These are phyloP conservation scores for Heliconius hewitsoni DNA, from an alignment of 1,140 invertebrate genomes.

Conservation along the genomic window DNA sequence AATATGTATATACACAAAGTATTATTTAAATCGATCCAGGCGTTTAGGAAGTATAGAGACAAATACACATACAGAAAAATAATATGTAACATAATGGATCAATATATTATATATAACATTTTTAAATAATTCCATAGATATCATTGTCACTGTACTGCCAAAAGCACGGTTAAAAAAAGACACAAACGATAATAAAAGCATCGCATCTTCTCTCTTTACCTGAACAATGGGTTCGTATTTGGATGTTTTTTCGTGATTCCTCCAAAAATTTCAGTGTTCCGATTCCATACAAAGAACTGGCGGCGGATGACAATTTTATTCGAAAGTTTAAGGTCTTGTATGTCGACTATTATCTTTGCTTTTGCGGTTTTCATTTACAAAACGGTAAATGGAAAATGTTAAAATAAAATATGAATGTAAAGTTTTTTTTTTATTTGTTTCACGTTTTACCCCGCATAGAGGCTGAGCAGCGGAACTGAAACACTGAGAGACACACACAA, in stretches of 20 bases:
- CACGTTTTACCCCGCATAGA: no score
- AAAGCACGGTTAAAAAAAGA: conserved; percentile 5
- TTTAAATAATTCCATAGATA: not conserved
- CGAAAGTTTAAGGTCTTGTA: not conserved
- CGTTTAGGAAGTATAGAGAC: no score
- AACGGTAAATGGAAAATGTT: not conserved
- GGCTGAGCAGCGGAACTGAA: no score
- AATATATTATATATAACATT: not conserved
- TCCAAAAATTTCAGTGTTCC: not conserved
- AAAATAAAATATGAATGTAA: no score
- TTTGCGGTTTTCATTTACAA: not conserved
- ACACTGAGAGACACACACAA: no score
- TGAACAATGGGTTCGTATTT: not conserved
- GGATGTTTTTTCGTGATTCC: not conserved
- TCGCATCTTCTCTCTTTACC: conserved; percentile 11
- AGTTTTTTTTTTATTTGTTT: no score
- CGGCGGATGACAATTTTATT: conserved; percentile 18
- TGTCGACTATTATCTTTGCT: not conserved
- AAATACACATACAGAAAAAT: not conserved
- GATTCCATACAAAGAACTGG: not conserved
- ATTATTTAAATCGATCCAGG: no score
- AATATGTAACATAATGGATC: no score
- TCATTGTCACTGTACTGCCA: not conserved
- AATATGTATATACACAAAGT: no score
- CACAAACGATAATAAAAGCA: conserved; percentile 3